Base-by-base conservation (phyloP, 2,888 invertebrate species). In the Pterostichus niger region DNA sequence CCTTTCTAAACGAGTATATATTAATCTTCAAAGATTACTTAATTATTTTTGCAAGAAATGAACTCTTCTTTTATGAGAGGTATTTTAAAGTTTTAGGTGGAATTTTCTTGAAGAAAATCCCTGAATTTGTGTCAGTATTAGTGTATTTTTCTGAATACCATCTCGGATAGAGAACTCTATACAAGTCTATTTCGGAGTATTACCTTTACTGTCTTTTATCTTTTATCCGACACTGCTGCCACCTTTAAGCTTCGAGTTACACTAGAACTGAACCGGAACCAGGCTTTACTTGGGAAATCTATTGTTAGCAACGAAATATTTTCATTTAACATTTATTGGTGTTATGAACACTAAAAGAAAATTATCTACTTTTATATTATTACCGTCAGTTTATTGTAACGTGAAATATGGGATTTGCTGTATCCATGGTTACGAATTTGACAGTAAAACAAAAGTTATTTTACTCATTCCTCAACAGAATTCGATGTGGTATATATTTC, bases 251-350 rank as follows among this genome's bases (percentile, higher is more conserved):
- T 31, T 24, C 33, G 3, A 9, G 11, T 17, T 31, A 64, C 35
- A 64, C 64, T 64, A 64, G 64, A 35, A 13, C 64, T 64, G 64
- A 64, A 35, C 13, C 40, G n/a, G 31, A 31, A 24, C 5, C 54
- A 24, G 59, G 59, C 10, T 59, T 24, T 24, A 31, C 59, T 40
- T 6, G 9, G 59, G 6, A 6, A 59, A 24, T 59, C 59, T 59
- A 59, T 59, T 59, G 31, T 64, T 64, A 64, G 64, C 64, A 31
- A n/a, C 64, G 35, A 64, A 64, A n/a, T 40, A 33, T 64, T 64
- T 64, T 64, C 40, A 64, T 64, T 64, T 35, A 64, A 31, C 13
- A 64, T 33, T 64, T 59, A 31, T 54, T 40, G 40, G 0, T 52
- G n/a, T 52, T 52, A 49, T 24, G 24, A 24, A 24, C 24, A 24